Evolutionary conservation across 2,888 invertebrate genomes (phyloP).

Genomic region (Sarcophaga carnaria): DNA sequence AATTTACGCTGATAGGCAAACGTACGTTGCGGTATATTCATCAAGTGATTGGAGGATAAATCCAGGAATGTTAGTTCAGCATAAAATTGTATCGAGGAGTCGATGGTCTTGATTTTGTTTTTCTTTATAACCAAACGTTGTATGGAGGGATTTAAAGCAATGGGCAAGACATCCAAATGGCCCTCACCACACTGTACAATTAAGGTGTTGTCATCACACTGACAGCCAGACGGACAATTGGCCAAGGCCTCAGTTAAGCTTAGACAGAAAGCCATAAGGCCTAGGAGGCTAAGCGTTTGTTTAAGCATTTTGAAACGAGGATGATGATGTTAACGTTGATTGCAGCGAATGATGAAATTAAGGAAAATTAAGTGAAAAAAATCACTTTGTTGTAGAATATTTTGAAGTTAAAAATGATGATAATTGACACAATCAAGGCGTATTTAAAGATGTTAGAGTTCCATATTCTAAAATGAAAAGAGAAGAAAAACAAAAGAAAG

Average conservation of each 20-base stretch:
- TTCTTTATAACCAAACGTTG: constrained; percentile 91
- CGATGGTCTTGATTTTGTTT: constrained; percentile 93
- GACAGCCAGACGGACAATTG: constrained; percentile 92
- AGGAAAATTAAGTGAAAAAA: neutral
- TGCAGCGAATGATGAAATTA: neutral
- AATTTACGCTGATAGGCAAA: constrained; percentile 92
- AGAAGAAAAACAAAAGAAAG: neutral
- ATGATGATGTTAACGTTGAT: neutral
- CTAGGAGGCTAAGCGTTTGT: constrained; percentile 24
- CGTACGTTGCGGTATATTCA: constrained; percentile 90
- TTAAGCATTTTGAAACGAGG: constrained; percentile 48
- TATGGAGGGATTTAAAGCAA: constrained; percentile 94
- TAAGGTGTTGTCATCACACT: constrained; percentile 94
- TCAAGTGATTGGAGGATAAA: constrained; percentile 91
- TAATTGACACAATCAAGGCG: constrained; percentile 4
- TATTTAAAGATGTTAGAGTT: constrained; percentile 58
- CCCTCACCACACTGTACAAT: constrained; percentile 93
- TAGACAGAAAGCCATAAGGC: constrained; percentile 7
- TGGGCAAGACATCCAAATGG: constrained; percentile 93
- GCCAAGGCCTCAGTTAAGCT: constrained; percentile 81
- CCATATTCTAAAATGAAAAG: constrained; percentile 65
- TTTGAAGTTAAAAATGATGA: constrained; percentile 34
- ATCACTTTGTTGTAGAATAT: constrained; percentile 9
- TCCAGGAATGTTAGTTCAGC: constrained; percentile 92
- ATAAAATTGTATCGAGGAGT: constrained; percentile 94